Percentiles rank a stretch among this genome's conserved stretches.
Evolutionary conservation across 2,888 invertebrate genomes (phyloP).

Genomic region (Nymphalis urticae): DNA sequence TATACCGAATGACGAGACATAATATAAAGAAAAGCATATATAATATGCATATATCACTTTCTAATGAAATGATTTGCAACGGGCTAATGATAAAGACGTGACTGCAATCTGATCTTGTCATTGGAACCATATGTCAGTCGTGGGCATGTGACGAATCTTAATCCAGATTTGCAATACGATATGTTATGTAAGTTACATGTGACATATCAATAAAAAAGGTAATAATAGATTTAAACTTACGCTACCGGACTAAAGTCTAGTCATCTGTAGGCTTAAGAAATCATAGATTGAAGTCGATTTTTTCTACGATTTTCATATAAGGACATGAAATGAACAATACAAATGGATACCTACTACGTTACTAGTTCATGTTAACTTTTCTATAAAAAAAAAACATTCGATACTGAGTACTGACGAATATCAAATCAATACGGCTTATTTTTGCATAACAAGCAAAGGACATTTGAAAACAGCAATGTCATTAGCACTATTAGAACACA

Average conservation of each 20-base stretch:
- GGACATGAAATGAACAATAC: no score
- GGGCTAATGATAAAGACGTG: conserved; percentile 58
- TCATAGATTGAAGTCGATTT: no score
- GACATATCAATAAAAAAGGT: neutral
- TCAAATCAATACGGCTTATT: no score
- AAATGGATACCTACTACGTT: no score
- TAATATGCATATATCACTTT: conserved; percentile 40
- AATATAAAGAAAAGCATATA: conserved; percentile 8
- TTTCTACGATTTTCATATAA: no score
- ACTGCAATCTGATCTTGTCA: conserved; percentile 50
- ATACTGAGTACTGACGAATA: no score
- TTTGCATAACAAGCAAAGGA: no score
- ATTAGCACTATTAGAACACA: no score
- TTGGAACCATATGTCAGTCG: conserved; percentile 32
- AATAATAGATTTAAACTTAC: neutral
- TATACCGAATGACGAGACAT: neutral
- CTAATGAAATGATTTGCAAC: conserved; percentile 45
- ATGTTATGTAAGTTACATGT: neutral
- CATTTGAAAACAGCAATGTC: no score
- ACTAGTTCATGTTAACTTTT: no score
- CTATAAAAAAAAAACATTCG: no score
- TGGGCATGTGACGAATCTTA: conserved; percentile 28
- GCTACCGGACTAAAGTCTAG: neutral
- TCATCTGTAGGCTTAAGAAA: neutral
- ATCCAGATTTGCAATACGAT: conserved; percentile 25